Percentiles rank a stretch among this genome's conserved stretches.
Evolutionary conservation across 2,888 invertebrate species (phyloP).

Genomic region (Tanypteryx hageni): DNA sequence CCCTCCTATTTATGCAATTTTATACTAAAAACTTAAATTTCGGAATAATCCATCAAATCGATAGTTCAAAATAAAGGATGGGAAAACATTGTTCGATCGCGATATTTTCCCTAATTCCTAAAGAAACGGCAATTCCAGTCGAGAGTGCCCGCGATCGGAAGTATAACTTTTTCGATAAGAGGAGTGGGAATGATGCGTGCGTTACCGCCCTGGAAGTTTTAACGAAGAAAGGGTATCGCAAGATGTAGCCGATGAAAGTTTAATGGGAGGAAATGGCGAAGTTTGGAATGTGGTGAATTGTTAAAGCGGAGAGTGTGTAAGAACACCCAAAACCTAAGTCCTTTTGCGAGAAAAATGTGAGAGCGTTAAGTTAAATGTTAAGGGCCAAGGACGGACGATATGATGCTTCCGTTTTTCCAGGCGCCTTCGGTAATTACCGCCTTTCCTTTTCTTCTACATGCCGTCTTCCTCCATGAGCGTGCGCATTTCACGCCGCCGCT

Average conservation of each 20-base stretch:
- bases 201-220: background rate
- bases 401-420: background rate
- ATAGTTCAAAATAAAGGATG: no score
- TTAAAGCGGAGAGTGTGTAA: background rate
- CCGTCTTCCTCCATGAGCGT: background rate
- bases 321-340: background rate
- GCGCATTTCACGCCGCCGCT: background rate
- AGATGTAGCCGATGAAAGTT: background rate
- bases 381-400: background rate
- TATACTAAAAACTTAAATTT: no score
- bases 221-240: background rate
- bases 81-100: no score
- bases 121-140: background rate
- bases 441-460: background rate
- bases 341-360: background rate
- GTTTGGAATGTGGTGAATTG: slow-evolving; percentile 1
- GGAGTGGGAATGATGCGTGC: background rate
- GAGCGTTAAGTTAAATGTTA: background rate
- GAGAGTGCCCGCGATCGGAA: background rate
- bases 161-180: background rate
- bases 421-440: background rate
- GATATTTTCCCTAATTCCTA: background rate
- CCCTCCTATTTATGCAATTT: no score
- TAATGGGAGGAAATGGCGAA: background rate
- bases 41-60: no score